Percentiles rank a stretch among this genome's conserved stretches.
These are phyloP conservation scores for Amblyjoppa fuscipennis DNA, from an alignment of 2,888 invertebrate species.

Conservation along the genomic window DNA sequence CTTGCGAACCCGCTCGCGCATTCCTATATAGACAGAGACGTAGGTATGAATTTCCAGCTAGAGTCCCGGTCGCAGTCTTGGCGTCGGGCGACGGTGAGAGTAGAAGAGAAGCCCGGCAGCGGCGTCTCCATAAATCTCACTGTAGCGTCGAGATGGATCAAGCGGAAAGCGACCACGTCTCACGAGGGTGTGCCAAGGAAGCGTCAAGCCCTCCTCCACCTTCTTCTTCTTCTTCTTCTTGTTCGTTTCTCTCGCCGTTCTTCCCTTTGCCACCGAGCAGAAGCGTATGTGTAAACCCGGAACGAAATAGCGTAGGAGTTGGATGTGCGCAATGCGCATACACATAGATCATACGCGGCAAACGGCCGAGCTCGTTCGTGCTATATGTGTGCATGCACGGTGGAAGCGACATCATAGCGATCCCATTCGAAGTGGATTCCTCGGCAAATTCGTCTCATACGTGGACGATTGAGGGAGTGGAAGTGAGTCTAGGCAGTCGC, in stretches of 20 bases:
- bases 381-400: slow-evolving; percentile 62
- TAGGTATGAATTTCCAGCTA: slow-evolving; percentile 52
- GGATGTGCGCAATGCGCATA: slow-evolving; percentile 69
- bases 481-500: slow-evolving; percentile 21
- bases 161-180: slow-evolving; percentile 82
- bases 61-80: slow-evolving; percentile 19
- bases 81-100: background rate
- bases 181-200: slow-evolving; percentile 72
- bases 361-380: slow-evolving; percentile 14
- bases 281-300: slow-evolving; percentile 36
- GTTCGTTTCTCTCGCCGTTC: slow-evolving; percentile 47
- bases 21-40: slow-evolving; percentile 49
- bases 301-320: slow-evolving; percentile 58
- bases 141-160: slow-evolving; percentile 84
- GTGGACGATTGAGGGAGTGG: slow-evolving; percentile 52
- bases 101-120: slow-evolving; percentile 70
- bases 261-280: slow-evolving; percentile 43
- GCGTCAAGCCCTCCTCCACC: slow-evolving; percentile 64
- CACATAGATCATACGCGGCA: slow-evolving; percentile 66
- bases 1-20: slow-evolving; percentile 39
- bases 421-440: slow-evolving; percentile 78
- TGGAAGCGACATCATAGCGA: slow-evolving; percentile 63
- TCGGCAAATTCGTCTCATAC: slow-evolving; percentile 76
- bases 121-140: slow-evolving; percentile 84
- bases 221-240: slow-evolving; percentile 38